These are phyloP conservation scores for human (Homo sapiens) DNA, from an alignment of 2,113 vertebrate species.

Conservation along the genomic window DNA sequence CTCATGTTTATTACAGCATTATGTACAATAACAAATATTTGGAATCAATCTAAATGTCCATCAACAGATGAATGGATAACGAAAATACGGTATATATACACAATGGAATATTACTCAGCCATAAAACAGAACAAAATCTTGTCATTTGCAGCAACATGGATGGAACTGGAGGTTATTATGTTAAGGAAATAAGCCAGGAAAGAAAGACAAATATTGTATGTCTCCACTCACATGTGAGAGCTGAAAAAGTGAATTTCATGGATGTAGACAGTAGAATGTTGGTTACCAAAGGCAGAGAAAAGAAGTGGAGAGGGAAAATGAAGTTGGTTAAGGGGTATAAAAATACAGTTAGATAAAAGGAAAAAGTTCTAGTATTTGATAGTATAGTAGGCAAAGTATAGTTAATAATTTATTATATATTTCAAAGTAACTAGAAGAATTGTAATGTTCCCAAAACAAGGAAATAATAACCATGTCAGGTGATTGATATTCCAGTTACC, in stretches of 20 bases:
- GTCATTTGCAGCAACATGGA: neutral
- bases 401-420: neutral
- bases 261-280: neutral
- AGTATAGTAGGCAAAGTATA: neutral
- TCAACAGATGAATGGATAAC: neutral
- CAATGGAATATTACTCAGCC: neutral
- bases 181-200: neutral
- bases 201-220: neutral
- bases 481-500: neutral
- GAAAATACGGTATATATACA: neutral
- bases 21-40: neutral
- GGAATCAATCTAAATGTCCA: neutral
- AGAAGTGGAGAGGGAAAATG: neutral
- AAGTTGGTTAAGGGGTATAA: neutral
- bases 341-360: neutral
- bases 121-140: neutral
- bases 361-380: neutral
- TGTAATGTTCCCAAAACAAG: neutral
- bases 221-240: neutral
- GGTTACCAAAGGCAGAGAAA: neutral
- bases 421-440: neutral
- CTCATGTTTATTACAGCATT: neutral
- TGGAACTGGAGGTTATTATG: neutral
- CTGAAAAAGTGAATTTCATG: neutral
- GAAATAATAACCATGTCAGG: neutral